phyloP scores from a whole-genome alignment of 2,888 invertebrate species.

The Tenthredo livida region DNA sequence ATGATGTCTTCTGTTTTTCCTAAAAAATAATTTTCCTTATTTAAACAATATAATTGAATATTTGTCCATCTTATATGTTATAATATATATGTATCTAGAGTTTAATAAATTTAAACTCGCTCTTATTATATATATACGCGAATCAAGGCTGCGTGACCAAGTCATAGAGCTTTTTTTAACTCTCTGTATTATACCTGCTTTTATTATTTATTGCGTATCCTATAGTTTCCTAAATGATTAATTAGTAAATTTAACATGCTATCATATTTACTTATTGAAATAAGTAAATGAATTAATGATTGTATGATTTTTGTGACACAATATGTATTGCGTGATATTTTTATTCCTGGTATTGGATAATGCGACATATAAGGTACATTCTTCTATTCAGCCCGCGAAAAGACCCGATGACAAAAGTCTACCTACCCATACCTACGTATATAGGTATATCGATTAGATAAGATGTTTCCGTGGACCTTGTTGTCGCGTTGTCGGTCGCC shows the following conservation, averaged over 20 bases:
- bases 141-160: constrained; percentile 3
- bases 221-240: neutral
- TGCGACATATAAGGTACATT: neutral
- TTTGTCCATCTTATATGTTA: neutral
- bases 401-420: constrained; percentile 1
- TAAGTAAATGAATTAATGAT: neutral
- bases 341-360: neutral
- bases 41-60: neutral
- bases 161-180: neutral
- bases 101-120: neutral
- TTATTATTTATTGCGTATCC: neutral
- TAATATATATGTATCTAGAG: neutral
- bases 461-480: constrained; percentile 26
- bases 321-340: no score
- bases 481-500: constrained; percentile 22
- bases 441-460: constrained; percentile 36
- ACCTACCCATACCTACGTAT: neutral
- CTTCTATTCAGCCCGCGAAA: neutral
- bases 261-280: neutral
- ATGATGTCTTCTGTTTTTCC: no score
- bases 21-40: no score
- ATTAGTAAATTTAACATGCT: neutral
- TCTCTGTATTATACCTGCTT: neutral
- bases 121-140: neutral
- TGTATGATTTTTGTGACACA: no score